Evolutionary conservation across 2,888 invertebrate genomes (phyloP), one percentile per base, ranked within the genome.

Genomic region (Rhyacophila evoluta): DNA sequence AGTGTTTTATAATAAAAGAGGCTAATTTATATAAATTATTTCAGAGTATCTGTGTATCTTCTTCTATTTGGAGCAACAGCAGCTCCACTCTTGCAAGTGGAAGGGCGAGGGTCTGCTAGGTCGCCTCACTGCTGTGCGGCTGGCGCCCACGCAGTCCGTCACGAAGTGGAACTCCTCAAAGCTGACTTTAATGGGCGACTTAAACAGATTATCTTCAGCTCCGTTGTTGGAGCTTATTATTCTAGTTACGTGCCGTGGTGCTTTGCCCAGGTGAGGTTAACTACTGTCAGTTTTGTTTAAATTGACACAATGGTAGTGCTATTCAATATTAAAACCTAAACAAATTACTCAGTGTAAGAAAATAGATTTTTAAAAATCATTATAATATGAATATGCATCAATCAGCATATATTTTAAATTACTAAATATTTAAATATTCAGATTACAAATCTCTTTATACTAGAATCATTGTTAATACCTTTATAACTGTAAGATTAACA

Each of bases 101-200:
- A 86, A 71, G 87, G 86, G 75, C 85, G 84, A 0, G 90, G 88
- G 74, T 91, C 91, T 4, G 92, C 93, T 37, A 29, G 73, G 1
- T 93, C 94, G 0, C 87, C 95, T 78, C 95, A 96, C 86, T 93
- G 94, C 81, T 96, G 96, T 84, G 93, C 94, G 0, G 91, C 93
- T 73, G 94, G 92, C 83, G 93, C 95, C 0, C 87, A 88, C 2
- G 92, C 92, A 36, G 92, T 95, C 68, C 90, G 98, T 74, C 92
- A 93, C 1, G 99, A 99, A 87, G 97, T 97, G 39, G 95, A 97
- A 81, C 90, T 91, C 41, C 86, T 99, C 5, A 92, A 95, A 82
- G 92, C 92, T 36, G 98, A 98, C 87, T 98, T 98, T 85, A 98
- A 98, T 86, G 91, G 92, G 82, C 90, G 98, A 38, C 91, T 98